Evolutionary conservation across 2,797 vertebrate species (phyloP).

Genomic region (Leptoclinus maculatus): DNA sequence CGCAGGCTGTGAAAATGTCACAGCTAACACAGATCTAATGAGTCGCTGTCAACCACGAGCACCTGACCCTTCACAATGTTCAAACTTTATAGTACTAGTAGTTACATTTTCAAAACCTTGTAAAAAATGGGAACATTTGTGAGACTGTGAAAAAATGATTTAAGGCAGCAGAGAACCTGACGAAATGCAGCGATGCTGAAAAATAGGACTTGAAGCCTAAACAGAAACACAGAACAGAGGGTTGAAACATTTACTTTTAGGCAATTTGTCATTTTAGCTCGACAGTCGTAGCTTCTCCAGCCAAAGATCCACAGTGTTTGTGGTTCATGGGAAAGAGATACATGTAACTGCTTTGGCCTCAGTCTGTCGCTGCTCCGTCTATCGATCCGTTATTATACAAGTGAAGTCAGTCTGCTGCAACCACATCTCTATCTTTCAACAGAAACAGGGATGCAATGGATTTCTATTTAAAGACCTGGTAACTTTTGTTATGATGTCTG

Average conservation of each 20-base stretch:
- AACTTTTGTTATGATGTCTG: background rate
- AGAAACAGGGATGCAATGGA: background rate
- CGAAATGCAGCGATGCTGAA: conserved; percentile 13
- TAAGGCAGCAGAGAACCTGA: conserved; percentile 5
- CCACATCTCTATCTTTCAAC: background rate
- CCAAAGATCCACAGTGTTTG: conserved; percentile 1
- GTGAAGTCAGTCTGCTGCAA: conserved; percentile 17
- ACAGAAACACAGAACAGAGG: conserved; percentile 1
- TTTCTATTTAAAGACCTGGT: background rate
- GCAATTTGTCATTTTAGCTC: conserved; percentile 20
- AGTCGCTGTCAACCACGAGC: background rate
- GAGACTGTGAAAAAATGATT: conserved; percentile 16
- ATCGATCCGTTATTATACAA: conserved; percentile 16
- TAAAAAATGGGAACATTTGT: conserved; percentile 3
- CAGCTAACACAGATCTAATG: background rate
- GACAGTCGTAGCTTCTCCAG: background rate
- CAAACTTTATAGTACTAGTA: background rate
- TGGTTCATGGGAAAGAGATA: background rate
- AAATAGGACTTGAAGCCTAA: conserved; percentile 23
- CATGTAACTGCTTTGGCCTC: background rate
- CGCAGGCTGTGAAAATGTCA: background rate
- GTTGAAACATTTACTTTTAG: conserved; percentile 1
- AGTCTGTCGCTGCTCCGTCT: background rate
- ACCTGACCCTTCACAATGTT: conserved; percentile 10
- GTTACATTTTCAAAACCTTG: conserved; percentile 8